Evolutionary conservation across 92 coral and sea anemone species (phyloP), one percentile per base, ranked within the genome.

Genomic region (Umimayanthus kanabou): DNA sequence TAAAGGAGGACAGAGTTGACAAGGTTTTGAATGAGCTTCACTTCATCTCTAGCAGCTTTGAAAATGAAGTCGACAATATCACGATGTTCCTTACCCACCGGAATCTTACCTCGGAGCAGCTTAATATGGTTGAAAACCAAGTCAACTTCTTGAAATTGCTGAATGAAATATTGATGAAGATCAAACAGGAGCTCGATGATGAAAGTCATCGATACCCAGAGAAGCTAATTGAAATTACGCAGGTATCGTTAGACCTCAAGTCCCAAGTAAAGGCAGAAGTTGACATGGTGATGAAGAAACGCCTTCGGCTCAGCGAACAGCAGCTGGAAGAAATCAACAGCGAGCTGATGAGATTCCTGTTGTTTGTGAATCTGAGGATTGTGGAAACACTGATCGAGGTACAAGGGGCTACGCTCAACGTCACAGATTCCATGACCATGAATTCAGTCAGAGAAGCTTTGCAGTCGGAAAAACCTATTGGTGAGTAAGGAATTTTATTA

Each of bases 311-410:
- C 90, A 92, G 98, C 47, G 93, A 94, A 0, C 98, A 96, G 50
- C 94, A 96, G 57, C 77, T 93, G 81, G 98, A 91, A 33, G 98
- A 96, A 69, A 91, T 96, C 67, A 91, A 81, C 29, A 93, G 90
- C 9, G 98, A 94, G 64, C 82, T 96, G 49, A 76, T 72, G 67
- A 88, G 98, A 29, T 57, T 90, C 2, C 61, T 69, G 88, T 90
- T 96, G 70, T 25, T 93, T 45, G 80, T 92, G 26, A 86, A 89
- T 66, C 80, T 87, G 82, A 72, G 87, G 75, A 82, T 91, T 3
- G 81, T 92, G 33, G 75, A 81, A 30, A 77, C 85, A 53, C 93
- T 92, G 65, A 73, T 88, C 22, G 75, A 89, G n/a, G 29, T 45
- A 42, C 85, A 80, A 25, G 61, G 81, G 2, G n/a, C 39, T 10